Conservation (phyloP, 2,888 invertebrate genomes). For the Tipula confusa region DNA sequence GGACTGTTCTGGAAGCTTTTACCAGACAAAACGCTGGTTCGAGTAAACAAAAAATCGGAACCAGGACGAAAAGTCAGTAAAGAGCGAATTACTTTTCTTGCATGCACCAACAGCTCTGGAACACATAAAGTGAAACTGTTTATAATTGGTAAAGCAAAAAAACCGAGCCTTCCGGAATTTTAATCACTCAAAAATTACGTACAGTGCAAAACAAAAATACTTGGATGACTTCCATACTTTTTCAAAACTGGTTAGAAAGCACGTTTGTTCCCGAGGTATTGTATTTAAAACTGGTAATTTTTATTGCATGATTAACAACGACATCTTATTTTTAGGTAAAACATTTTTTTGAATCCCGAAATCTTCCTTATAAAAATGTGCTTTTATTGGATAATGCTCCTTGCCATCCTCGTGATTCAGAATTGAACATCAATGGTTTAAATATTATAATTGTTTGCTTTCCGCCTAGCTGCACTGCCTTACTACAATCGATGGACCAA, state of each 20-base stretch:
- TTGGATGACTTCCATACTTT: slow-evolving; percentile 36
- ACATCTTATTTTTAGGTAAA: no score
- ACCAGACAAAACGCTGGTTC: slow-evolving; percentile 32
- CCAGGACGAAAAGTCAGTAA: no score
- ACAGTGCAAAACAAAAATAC: slow-evolving; percentile 33
- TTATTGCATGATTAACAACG: no score
- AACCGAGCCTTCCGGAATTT: slow-evolving; percentile 35
- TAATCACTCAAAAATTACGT: slow-evolving; percentile 34
- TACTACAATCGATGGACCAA: slow-evolving; percentile 36
- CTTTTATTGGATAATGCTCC: slow-evolving; percentile 35
- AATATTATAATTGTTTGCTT: slow-evolving; percentile 33
- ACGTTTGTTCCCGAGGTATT: not conserved
- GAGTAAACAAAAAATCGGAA: no score
- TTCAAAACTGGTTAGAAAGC: slow-evolving; percentile 31
- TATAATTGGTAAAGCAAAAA: no score
- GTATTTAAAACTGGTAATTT: not conserved
- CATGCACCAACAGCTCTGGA: slow-evolving; percentile 37
- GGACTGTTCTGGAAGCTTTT: no score
- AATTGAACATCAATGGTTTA: slow-evolving; percentile 32
- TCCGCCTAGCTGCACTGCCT: slow-evolving; percentile 35
- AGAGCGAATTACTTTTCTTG: slow-evolving; percentile 36
- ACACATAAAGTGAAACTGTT: slow-evolving; percentile 37
- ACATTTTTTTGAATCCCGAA: slow-evolving; percentile 33
- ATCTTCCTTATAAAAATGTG: slow-evolving; percentile 35
- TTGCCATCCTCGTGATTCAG: slow-evolving; percentile 31